Percentiles rank a stretch among this genome's conserved stretches.
phyloP scores from a whole-genome alignment of 2,797 vertebrate genomes.

The Tangara arthus region DNA sequence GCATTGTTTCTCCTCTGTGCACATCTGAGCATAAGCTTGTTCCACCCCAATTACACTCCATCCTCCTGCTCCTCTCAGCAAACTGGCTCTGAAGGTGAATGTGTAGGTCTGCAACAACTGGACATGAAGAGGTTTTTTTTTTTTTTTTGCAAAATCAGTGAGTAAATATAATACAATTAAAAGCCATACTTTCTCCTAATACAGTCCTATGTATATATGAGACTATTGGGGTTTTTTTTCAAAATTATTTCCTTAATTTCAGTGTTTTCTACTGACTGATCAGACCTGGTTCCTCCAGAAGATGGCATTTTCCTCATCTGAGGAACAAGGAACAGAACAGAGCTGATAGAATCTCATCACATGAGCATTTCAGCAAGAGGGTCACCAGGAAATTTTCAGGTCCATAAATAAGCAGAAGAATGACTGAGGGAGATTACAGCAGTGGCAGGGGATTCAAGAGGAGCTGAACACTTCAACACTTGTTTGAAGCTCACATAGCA shows the following conservation, averaged over 20 bases:
- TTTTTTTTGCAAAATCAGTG: neutral
- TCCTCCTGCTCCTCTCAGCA: neutral
- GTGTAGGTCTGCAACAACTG: neutral
- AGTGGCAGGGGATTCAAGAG: neutral
- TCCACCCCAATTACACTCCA: neutral
- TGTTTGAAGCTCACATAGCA: neutral
- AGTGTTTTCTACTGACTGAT: neutral
- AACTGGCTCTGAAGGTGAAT: neutral
- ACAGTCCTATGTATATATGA: neutral
- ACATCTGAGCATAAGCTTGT: neutral
- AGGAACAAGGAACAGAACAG: neutral
- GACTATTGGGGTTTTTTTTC: fast-evolving
- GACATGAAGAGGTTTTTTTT: neutral
- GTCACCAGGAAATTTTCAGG: neutral
- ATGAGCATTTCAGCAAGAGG: neutral
- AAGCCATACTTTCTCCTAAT: neutral
- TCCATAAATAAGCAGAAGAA: neutral
- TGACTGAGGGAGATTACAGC: neutral
- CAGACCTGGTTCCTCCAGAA: neutral
- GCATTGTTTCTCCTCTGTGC: neutral
- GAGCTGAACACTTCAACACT: neutral
- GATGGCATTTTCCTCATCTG: neutral
- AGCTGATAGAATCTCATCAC: neutral
- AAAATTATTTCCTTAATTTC: neutral
- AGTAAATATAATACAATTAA: neutral